Percentiles rank a stretch among this genome's conserved stretches.
Evolutionary conservation across 2,888 invertebrate genomes (phyloP).

Genomic region (Cheilosia vulpina): DNA sequence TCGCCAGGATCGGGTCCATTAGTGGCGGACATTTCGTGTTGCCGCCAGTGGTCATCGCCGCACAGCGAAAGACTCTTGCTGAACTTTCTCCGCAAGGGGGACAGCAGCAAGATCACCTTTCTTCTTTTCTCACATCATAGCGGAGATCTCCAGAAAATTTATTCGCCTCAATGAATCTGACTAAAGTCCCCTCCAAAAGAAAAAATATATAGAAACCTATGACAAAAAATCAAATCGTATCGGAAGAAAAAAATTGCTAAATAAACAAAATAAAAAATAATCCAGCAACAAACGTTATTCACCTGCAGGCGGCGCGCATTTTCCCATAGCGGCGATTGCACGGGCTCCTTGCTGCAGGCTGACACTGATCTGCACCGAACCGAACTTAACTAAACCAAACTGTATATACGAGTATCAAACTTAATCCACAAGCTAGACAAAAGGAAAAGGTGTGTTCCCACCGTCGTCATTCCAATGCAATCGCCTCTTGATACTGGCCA

Average conservation of each 20-base stretch:
- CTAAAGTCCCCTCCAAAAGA: constrained; percentile 11
- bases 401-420: background rate
- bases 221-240: constrained; percentile 38
- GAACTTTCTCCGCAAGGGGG: constrained; percentile 62
- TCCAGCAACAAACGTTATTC: constrained; percentile 34
- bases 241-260: constrained; percentile 31
- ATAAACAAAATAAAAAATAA: constrained; percentile 31
- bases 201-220: constrained; percentile 19
- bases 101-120: constrained; percentile 33
- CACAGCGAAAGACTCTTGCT: constrained; percentile 14
- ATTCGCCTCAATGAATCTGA: constrained; percentile 41
- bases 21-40: constrained; percentile 36
- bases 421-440: constrained; percentile 36
- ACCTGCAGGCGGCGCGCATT: constrained; percentile 57
- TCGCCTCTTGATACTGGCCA: constrained; percentile 31
- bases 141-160: constrained; percentile 34
- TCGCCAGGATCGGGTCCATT: constrained; percentile 47
- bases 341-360: constrained; percentile 40
- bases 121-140: constrained; percentile 40
- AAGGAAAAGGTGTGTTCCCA: constrained; percentile 70
- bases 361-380: constrained; percentile 48
- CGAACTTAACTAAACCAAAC: constrained; percentile 52
- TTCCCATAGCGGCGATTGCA: constrained; percentile 60
- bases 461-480: constrained; percentile 46
- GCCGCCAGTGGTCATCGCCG: constrained; percentile 51